These are phyloP conservation scores for Synaphobranchus kaupii DNA, from an alignment of 2,797 vertebrate genomes.

Conservation along the genomic window DNA sequence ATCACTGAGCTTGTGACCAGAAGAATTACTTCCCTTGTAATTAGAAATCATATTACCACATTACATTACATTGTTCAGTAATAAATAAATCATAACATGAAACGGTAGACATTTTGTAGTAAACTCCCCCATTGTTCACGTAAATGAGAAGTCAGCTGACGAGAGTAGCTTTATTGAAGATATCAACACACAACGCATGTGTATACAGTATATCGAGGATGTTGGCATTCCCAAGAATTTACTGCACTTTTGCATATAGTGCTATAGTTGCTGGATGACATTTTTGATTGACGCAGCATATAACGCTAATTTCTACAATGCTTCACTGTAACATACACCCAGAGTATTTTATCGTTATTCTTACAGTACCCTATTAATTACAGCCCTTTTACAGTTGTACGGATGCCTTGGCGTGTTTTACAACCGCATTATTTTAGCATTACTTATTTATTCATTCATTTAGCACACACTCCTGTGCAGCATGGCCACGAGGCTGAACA, in stretches of 20 bases:
- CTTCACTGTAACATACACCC: background rate
- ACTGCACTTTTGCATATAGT: background rate
- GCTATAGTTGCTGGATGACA: background rate
- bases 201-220: background rate
- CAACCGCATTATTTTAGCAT: slow-evolving; percentile 4
- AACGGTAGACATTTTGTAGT: background rate
- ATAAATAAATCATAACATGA: background rate
- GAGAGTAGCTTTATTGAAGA: background rate
- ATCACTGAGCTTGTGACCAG: background rate
- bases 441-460: slow-evolving; percentile 14
- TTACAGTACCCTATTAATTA: slow-evolving; percentile 11
- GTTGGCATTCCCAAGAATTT: background rate
- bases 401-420: slow-evolving; percentile 5
- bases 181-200: background rate
- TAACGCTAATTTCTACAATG: background rate
- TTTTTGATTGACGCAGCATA: background rate
- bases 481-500: background rate
- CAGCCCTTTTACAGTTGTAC: slow-evolving; percentile 5
- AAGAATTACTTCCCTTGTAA: background rate
- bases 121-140: background rate
- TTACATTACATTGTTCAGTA: too few species aligned
- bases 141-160: background rate
- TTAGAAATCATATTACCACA: background rate
- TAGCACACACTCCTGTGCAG: background rate
- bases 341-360: slow-evolving; percentile 12